phyloP scores from a whole-genome alignment of 2,113 vertebrate species.

The Astur gentilis region DNA sequence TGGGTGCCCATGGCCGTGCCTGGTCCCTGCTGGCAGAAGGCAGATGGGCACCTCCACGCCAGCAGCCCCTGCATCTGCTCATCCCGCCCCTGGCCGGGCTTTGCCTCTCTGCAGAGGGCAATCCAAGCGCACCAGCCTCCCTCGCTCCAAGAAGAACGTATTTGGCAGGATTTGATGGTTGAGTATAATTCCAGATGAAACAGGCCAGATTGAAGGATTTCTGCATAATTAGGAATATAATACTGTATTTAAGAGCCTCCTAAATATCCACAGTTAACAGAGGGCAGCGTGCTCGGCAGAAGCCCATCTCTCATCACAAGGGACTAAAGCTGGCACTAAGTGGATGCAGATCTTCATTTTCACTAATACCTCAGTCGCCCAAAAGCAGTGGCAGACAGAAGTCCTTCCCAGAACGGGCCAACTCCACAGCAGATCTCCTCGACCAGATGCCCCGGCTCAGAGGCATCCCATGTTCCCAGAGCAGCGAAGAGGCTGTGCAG shows the following conservation, averaged over 20 bases:
- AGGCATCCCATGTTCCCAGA: background rate
- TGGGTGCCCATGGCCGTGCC: background rate
- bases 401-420: background rate
- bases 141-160: background rate
- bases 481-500: background rate
- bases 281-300: fast-evolving
- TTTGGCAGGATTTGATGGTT: slow-evolving; percentile 16
- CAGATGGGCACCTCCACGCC: background rate
- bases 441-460: background rate
- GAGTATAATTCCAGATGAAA: slow-evolving; percentile 44
- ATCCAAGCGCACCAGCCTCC: background rate
- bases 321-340: background rate
- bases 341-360: background rate
- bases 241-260: background rate
- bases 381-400: background rate
- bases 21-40: background rate
- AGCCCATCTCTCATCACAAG: background rate
- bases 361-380: background rate
- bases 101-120: background rate
- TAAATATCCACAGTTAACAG: slow-evolving; percentile 4
- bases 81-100: fast-evolving
- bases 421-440: background rate
- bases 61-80: background rate
- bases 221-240: slow-evolving; percentile 38
- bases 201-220: slow-evolving; percentile 1